Evolutionary conservation across 2,113 vertebrate genomes (phyloP).

Genomic region (Ciconia maguari): DNA sequence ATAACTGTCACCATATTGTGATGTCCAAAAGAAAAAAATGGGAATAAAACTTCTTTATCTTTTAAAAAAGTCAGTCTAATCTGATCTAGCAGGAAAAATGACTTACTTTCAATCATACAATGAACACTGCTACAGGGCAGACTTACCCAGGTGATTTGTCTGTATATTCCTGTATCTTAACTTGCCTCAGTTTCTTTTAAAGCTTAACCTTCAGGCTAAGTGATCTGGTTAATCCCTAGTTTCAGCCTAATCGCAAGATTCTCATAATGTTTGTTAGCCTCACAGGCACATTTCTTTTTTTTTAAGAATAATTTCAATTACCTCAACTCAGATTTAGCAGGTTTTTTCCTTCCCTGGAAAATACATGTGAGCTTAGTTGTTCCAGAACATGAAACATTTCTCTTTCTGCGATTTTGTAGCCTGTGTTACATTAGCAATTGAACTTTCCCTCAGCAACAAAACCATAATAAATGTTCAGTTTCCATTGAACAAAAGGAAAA

Average conservation of each 20-base stretch:
- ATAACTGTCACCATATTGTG: neutral
- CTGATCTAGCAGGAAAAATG: neutral
- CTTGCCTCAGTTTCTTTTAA: neutral
- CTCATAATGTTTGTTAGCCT: neutral
- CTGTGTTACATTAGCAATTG: neutral
- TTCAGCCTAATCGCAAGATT: neutral
- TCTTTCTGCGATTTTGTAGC: neutral
- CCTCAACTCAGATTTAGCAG: neutral
- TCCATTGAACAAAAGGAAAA: conserved; percentile 25
- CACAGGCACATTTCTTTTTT: neutral
- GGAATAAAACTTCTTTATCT: neutral
- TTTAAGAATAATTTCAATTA: neutral
- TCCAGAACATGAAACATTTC: neutral
- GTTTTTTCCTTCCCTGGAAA: neutral
- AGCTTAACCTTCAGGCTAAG: neutral
- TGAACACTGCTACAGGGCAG: neutral
- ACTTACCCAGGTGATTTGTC: neutral
- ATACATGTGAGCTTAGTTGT: neutral
- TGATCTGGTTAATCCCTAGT: neutral
- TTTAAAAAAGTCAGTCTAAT: neutral
- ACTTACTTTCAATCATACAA: neutral
- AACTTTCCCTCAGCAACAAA: conserved; percentile 4
- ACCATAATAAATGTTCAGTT: neutral
- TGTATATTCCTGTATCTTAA: neutral
- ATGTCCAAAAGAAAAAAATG: neutral